A percentile compares a stretch with the other conserved stretches of the same genome.
These are phyloP conservation scores for Thyatira batis DNA, from an alignment of 2,888 invertebrate genomes.

Conservation along the genomic window DNA sequence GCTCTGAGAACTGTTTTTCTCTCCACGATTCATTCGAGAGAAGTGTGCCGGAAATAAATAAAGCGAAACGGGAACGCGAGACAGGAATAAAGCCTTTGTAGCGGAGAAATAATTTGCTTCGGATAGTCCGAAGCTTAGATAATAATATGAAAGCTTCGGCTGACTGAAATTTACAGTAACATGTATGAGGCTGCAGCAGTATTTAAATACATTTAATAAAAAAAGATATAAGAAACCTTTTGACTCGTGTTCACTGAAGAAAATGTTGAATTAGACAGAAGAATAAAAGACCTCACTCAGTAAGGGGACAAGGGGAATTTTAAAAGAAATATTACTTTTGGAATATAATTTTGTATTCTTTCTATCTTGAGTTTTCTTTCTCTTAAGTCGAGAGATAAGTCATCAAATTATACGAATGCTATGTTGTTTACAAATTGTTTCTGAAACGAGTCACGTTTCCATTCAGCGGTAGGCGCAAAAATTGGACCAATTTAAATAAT, in stretches of 20 bases:
- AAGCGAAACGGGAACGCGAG: conserved; percentile 41
- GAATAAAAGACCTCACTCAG: conserved; percentile 13
- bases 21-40: conserved; percentile 51
- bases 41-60: conserved; percentile 56
- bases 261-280: conserved; percentile 20
- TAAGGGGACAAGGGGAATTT: conserved; percentile 18
- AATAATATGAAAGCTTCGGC: conserved; percentile 30
- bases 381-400: conserved; percentile 56
- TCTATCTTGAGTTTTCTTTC: conserved; percentile 46
- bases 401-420: conserved; percentile 62
- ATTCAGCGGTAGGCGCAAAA: conserved; percentile 50
- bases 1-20: conserved; percentile 62
- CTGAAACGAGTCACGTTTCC: conserved; percentile 58
- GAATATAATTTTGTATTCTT: conserved; percentile 38
- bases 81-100: conserved; percentile 41
- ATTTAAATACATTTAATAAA: conserved; percentile 24
- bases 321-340: conserved; percentile 31
- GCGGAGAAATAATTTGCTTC: conserved; percentile 39
- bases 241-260: conserved; percentile 8
- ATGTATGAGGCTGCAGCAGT: conserved; percentile 21
- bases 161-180: conserved; percentile 26
- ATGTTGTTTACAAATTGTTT: conserved; percentile 65
- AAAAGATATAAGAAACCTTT: too few species aligned
- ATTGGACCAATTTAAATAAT: conserved; percentile 58
- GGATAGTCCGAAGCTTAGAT: conserved; percentile 31